Evolutionary conservation across 2,113 vertebrate genomes (phyloP), one percentile per base, ranked within the genome.

Genomic region (Henicopernis longicauda): DNA sequence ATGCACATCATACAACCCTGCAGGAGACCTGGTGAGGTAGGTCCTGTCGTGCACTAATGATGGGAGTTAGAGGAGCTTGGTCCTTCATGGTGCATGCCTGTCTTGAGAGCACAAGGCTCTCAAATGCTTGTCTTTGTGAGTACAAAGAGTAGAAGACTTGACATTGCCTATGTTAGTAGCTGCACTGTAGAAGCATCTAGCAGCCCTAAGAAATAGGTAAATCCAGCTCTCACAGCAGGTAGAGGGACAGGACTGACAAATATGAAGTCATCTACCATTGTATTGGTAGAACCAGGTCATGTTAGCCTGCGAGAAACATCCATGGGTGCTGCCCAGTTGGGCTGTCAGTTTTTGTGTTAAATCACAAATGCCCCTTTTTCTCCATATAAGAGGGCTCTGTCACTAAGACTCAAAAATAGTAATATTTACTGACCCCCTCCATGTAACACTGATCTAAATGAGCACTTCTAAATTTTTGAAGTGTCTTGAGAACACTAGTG

Each of bases 321-420:
- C 0, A 0, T 58, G 74, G 54, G 47, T 34, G n/a, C 79, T 86
- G 89, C 70, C 59, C 1, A 2, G 6, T 25, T 49, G n/a, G 31
- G 34, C 80, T 42, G 32, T 52, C 29, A n/a, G 20, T 9, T 70
- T 81, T 78, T 44, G 54, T 61, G 57, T 52, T 50, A 55, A 61
- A 18, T 72, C 27, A 72, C 61, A 72, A 13, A 42, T 57, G 14
- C 26, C 29, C 3, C 3, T 45, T 84, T 91, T 73, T 66, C 44
- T 78, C 40, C 7, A 0, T 50, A 2, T 10, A 13, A 50, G 90
- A 88, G 45, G 38, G 38, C 59, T 73, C 45, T 85, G 42, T 40
- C 63, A 42, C n/a, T 42, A 13, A 42, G 72, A 49, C 44, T 57
- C 16, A 25, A 3, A 45, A 55, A 55, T 54, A 23, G 22, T 16